Evolutionary conservation across 1,140 invertebrate species (phyloP).

Genomic region (Drosophila triauraria): DNA sequence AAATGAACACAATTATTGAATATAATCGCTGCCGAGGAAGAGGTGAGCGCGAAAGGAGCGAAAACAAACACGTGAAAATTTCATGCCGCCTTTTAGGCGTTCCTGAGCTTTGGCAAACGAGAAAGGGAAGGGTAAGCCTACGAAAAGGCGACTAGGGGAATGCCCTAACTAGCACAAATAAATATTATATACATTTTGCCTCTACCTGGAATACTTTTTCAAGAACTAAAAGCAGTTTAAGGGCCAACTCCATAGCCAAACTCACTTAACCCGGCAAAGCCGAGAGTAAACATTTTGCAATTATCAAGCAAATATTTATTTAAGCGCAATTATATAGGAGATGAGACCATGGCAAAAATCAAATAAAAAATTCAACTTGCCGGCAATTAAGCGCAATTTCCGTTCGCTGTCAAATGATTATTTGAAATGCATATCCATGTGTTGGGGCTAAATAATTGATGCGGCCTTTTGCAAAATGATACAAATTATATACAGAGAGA

Average conservation of each 20-base stretch:
- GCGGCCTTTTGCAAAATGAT: slow-evolving; percentile 25
- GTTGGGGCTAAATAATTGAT: slow-evolving; percentile 18
- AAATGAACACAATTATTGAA: slow-evolving; percentile 85
- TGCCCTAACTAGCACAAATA: background rate
- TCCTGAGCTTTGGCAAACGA: slow-evolving; percentile 35
- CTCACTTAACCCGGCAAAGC: slow-evolving; percentile 20
- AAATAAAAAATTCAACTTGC: slow-evolving; percentile 55
- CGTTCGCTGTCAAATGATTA: slow-evolving; percentile 53
- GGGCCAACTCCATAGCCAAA: background rate
- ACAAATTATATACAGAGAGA: slow-evolving; percentile 38
- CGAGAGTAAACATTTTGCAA: slow-evolving; percentile 35
- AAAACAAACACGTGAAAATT: slow-evolving; percentile 70
- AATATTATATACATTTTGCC: background rate
- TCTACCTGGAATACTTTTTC: background rate
- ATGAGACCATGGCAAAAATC: slow-evolving; percentile 22
- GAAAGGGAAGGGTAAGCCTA: too few relatives aligned
- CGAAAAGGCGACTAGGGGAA: background rate
- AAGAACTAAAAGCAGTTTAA: background rate
- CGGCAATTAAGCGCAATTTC: slow-evolving; percentile 72
- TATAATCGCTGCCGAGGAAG: slow-evolving; percentile 67
- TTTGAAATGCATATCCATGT: slow-evolving; percentile 52
- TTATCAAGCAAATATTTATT: slow-evolving; percentile 53
- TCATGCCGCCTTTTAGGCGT: slow-evolving; percentile 74
- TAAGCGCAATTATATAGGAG: slow-evolving; percentile 45
- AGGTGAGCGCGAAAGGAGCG: slow-evolving; percentile 13